These are phyloP conservation scores for Lymantria dispar DNA, from an alignment of 2,888 invertebrate species.

Conservation along the genomic window DNA sequence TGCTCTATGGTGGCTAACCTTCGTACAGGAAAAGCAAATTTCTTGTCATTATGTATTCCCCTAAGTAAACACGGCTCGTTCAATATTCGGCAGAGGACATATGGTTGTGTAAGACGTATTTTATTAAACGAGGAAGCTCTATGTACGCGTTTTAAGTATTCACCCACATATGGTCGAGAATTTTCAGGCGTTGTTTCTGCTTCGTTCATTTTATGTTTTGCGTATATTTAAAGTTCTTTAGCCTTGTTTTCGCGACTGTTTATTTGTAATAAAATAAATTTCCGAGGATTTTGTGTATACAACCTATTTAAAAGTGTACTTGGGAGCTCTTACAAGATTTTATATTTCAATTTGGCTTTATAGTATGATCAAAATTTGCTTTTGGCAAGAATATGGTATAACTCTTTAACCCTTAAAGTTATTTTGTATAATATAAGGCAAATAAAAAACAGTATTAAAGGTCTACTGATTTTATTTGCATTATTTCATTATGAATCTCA, in stretches of 20 bases:
- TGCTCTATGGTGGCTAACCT: neutral
- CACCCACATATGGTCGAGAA: conserved; percentile 21
- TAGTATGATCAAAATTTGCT: too few species aligned
- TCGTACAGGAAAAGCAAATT: conserved; percentile 10
- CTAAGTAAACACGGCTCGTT: conserved; percentile 51
- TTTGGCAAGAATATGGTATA: too few species aligned
- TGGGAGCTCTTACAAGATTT: too few species aligned
- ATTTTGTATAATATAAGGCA: too few species aligned
- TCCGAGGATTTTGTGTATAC: neutral
- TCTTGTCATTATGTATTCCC: conserved; percentile 55
- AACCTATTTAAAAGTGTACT: neutral
- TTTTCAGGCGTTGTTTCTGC: conserved; percentile 15
- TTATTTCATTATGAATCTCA: too few species aligned
- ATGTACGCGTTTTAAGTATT: conserved; percentile 38
- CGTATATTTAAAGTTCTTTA: conserved; percentile 27
- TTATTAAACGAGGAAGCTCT: conserved; percentile 48
- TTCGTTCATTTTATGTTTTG: conserved; percentile 25
- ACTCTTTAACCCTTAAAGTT: too few species aligned
- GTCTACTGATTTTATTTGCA: too few species aligned
- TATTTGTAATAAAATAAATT: conserved; percentile 15
- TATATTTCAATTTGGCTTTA: too few species aligned
- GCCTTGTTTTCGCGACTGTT: conserved; percentile 10
- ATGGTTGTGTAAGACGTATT: conserved; percentile 52
- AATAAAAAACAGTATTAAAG: too few species aligned
- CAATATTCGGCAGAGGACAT: conserved; percentile 54